phyloP scores from a whole-genome alignment of 2,888 invertebrate species.

The Ochlodes sylvanus region DNA sequence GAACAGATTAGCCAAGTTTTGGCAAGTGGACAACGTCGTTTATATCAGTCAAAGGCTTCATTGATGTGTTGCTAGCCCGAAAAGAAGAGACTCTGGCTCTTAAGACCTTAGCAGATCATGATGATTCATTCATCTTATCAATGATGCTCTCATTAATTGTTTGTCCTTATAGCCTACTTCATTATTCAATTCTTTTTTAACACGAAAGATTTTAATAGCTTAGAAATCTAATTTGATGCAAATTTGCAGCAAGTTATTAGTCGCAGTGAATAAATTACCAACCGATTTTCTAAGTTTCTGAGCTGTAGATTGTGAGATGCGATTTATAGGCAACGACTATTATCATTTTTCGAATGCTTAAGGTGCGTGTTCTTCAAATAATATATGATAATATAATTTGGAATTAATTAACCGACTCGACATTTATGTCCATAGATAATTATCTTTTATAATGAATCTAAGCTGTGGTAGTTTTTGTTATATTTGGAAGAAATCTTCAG shows the following conservation, averaged over 20 bases:
- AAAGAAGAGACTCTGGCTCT: too few relatives aligned
- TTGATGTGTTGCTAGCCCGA: too few relatives aligned
- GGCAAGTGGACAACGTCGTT: too few relatives aligned
- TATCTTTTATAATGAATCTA: not conserved
- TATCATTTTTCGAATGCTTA: not conserved
- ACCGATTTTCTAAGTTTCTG: constrained; percentile 4
- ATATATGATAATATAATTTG: not conserved
- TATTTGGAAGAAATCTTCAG: too few relatives aligned
- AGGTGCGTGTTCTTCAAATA: constrained; percentile 8
- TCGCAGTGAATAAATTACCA: constrained; percentile 11
- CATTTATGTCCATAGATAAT: not conserved
- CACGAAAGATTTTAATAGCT: constrained; percentile 7
- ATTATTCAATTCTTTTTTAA: not conserved
- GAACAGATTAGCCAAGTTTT: too few relatives aligned
- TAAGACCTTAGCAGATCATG: too few relatives aligned
- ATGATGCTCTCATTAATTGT: too few relatives aligned
- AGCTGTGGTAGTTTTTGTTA: too few relatives aligned
- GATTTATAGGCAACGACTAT: constrained; percentile 1
- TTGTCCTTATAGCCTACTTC: too few relatives aligned
- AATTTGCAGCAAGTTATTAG: constrained; percentile 20
- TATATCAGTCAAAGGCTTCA: too few relatives aligned
- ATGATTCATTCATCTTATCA: too few relatives aligned
- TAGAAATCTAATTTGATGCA: constrained; percentile 27
- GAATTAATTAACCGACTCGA: constrained; percentile 4
- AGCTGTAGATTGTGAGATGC: not conserved